Evolutionary conservation across 2,888 invertebrate genomes (phyloP), one percentile per base, ranked within the genome.

Genomic region (Nudaria mundana): DNA sequence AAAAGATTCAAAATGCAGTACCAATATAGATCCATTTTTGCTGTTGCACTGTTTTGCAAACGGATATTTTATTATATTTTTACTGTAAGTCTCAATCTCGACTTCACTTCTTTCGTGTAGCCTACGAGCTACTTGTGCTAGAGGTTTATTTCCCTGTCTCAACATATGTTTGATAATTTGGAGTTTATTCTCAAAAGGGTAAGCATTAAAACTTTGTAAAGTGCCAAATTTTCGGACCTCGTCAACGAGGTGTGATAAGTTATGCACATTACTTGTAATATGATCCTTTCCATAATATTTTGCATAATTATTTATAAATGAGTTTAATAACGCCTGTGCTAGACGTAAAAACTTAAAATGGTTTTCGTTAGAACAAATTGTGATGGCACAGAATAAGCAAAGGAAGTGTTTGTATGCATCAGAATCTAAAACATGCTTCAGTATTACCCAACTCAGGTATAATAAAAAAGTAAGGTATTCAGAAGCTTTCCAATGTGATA

Each of bases 181-280:
- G 3, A 36, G 26, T 22, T 39, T 35, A 14, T 44, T 44, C 7
- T 44, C 39, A 30, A 44, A 44, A 2, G 32, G 39, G 22, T 44
- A 36, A 2, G 39, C 31, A 13, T n/a, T 36, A 24, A 39, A 44
- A 3, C 20, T 32, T 8, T 35, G 4, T 1, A 44, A 25, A 6
- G 20, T 0, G 10, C 39, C 39, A 8, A 16, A 44, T 16, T 12
- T 36, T 24, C 23, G 3, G n/a, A 36, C 39, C 28, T 44, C 44
- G 14, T 15, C 36, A 28, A 31, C 31, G 14, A 44, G 12, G 3
- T 44, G 40, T 1, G 24, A 22, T 24, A 44, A 23, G 32, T 44
- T 44, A 18, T 44, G 39, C 6, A 38, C 18, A 23, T 39, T 43
- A 28, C 43, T 43, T 30, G 13, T 30, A 38, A 34, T 34, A 6